Conservation (phyloP, 2,113 vertebrate genomes). For the Serilophus lunatus region DNA sequence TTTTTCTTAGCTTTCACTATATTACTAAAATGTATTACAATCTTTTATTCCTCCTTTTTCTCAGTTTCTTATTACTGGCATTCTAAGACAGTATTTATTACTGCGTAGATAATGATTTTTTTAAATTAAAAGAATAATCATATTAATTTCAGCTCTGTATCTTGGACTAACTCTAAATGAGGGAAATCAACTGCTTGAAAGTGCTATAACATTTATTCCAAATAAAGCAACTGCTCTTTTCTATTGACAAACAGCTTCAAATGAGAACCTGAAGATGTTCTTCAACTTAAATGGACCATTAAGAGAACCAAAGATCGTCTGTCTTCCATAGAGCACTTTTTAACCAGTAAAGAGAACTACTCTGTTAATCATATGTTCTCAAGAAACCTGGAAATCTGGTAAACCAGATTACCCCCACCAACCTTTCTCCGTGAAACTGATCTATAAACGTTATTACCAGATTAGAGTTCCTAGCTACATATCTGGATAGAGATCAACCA, state of each 20-base stretch:
- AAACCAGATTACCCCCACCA: neutral
- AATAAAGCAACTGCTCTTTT: neutral
- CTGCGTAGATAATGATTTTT: neutral
- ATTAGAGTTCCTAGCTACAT: neutral
- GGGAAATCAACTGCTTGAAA: neutral
- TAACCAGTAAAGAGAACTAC: neutral
- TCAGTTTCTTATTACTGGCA: neutral
- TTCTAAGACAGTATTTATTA: neutral
- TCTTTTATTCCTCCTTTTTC: neutral
- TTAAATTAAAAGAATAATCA: neutral
- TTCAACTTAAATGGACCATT: neutral
- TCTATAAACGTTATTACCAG: conserved; percentile 12
- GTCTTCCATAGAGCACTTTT: neutral
- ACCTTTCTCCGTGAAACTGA: neutral
- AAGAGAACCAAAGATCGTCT: neutral
- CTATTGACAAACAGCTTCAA: neutral
- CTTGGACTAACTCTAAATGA: neutral
- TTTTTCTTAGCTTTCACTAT: neutral
- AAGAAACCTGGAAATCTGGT: neutral
- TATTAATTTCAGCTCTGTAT: neutral
- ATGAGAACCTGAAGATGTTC: neutral
- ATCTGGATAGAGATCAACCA: neutral
- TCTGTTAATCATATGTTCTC: neutral
- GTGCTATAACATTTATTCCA: neutral
- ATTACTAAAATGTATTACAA: neutral